These are phyloP conservation scores for Crossaster papposus DNA, from an alignment of 53 echinoderm and acorn worm genomes.

Conservation along the genomic window DNA sequence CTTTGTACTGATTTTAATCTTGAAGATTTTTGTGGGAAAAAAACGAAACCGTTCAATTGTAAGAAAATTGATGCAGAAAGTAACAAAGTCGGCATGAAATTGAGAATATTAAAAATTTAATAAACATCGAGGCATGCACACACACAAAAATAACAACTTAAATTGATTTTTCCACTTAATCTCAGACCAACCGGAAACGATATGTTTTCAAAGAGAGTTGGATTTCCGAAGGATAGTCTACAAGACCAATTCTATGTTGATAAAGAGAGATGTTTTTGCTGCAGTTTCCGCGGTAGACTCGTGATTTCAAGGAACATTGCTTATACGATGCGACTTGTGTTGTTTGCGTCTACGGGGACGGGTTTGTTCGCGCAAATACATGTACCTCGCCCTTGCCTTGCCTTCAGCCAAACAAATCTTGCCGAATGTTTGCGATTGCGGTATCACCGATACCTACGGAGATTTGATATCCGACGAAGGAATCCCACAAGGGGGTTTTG, in stretches of 20 bases:
- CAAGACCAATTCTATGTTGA: background rate
- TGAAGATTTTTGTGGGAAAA: too few relatives aligned
- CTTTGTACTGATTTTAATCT: too few relatives aligned
- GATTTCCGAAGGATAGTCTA: background rate
- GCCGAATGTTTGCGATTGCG: constrained; percentile 16
- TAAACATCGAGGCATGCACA: background rate
- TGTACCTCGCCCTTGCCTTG: background rate
- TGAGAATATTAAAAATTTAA: background rate
- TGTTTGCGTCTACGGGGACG: background rate
- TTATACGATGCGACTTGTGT: background rate
- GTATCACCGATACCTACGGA: background rate
- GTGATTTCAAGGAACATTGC: background rate
- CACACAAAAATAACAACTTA: background rate
- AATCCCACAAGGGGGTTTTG: constrained; percentile 24
- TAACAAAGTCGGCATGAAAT: background rate
- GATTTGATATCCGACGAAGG: constrained; percentile 17
- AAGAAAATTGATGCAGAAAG: background rate
- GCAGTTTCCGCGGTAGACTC: background rate
- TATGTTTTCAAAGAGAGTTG: background rate
- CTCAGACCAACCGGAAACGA: background rate
- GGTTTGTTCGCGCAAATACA: background rate
- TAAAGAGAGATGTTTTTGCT: background rate
- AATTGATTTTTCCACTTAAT: background rate
- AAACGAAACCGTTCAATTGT: too few relatives aligned
- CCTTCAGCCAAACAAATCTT: background rate